A percentile compares a stretch with the other conserved stretches of the same genome.
phyloP scores from a whole-genome alignment of 2,797 vertebrate genomes.

The Manis javanica region DNA sequence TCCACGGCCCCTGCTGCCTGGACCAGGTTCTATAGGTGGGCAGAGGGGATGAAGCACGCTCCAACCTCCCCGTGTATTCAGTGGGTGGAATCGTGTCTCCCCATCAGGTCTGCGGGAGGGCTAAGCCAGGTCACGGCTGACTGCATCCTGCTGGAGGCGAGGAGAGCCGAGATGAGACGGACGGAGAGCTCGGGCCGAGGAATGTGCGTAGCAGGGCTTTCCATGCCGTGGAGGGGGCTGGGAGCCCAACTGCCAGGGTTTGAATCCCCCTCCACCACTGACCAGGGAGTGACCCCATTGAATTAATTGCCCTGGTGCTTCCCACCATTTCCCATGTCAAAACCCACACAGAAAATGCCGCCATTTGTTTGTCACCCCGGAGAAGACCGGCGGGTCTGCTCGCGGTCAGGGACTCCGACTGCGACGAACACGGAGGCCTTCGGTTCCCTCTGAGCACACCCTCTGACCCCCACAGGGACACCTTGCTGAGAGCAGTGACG shows the following conservation, averaged over 20 bases:
- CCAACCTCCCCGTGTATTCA: fast-evolving
- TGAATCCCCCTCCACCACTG: background rate
- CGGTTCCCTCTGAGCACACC: background rate
- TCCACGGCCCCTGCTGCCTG: too few relatives aligned
- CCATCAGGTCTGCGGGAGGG: too few relatives aligned
- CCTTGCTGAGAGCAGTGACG: background rate
- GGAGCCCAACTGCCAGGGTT: background rate
- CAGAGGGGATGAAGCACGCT: too few relatives aligned
- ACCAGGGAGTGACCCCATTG: background rate
- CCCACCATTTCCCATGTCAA: background rate
- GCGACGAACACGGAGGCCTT: background rate
- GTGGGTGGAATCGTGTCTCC: background rate
- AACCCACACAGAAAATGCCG: background rate
- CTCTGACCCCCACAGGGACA: background rate
- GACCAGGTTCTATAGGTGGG: too few relatives aligned
- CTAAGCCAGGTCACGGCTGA: background rate
- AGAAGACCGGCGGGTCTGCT: background rate
- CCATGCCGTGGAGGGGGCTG: background rate
- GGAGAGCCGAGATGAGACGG: background rate
- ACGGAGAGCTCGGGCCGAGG: background rate
- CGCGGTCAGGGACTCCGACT: background rate
- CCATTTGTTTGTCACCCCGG: background rate
- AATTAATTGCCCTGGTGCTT: fast-evolving
- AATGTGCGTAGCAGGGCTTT: background rate
- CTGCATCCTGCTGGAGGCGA: too few relatives aligned